A percentile compares a stretch with the other conserved stretches of the same genome.
Evolutionary conservation across 2,888 invertebrate genomes (phyloP).

Genomic region (Sarcophaga rosellei): DNA sequence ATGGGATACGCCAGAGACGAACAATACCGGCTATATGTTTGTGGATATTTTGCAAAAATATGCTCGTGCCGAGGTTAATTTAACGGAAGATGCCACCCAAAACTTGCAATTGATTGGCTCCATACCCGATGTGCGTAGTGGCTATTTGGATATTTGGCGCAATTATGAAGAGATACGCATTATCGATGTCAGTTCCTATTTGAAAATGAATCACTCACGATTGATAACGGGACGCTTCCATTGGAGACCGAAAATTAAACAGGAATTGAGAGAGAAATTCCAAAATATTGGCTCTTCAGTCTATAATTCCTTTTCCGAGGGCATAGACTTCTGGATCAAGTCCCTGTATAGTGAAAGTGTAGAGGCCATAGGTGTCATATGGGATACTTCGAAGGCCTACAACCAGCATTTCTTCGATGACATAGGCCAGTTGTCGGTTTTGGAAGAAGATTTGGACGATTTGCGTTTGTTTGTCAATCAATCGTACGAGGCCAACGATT

Average conservation of each 20-base stretch:
- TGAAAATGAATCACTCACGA: constrained; percentile 91
- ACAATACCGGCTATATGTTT: constrained; percentile 84
- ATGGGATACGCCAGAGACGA: constrained; percentile 83
- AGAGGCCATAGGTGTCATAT: constrained; percentile 86
- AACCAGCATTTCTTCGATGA: constrained; percentile 88
- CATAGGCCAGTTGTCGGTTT: constrained; percentile 85
- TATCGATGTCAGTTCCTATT: constrained; percentile 89
- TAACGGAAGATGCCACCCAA: constrained; percentile 87
- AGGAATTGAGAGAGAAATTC: constrained; percentile 83
- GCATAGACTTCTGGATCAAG: constrained; percentile 85
- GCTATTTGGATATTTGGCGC: constrained; percentile 89
- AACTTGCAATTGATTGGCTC: constrained; percentile 88
- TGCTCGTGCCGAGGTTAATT: constrained; percentile 86
- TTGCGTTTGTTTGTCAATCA: constrained; percentile 87
- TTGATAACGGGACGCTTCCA: constrained; percentile 89
- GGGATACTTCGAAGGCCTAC: constrained; percentile 88
- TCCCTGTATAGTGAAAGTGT: constrained; percentile 87
- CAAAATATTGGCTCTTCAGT: constrained; percentile 80
- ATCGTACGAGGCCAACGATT: constrained; percentile 91
- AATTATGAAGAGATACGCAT: constrained; percentile 90
- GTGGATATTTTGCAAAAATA: constrained; percentile 84
- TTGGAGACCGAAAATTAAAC: constrained; percentile 90
- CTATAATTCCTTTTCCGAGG: constrained; percentile 82
- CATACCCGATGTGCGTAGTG: constrained; percentile 89
- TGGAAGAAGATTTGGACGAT: constrained; percentile 84